Percentiles rank a stretch among this genome's conserved stretches.
Conservation (phyloP, 2,888 invertebrate species). For the Ligdia adustata region DNA sequence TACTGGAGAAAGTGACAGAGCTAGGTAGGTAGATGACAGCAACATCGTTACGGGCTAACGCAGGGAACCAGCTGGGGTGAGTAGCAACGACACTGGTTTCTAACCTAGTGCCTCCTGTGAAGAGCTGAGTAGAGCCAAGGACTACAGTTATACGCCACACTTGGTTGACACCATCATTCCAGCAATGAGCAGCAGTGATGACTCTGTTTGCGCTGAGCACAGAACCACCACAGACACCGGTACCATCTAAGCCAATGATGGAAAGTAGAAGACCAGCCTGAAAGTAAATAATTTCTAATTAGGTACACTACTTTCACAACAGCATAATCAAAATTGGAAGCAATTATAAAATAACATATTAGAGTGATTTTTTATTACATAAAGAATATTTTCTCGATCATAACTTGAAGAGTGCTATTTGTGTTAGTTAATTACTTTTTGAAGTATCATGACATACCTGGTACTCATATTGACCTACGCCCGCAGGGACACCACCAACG, state of each 20-base stretch:
- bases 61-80: conserved; percentile 54
- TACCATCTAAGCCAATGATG: conserved; percentile 32
- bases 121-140: conserved; percentile 54
- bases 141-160: conserved; percentile 55
- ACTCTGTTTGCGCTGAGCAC: conserved; percentile 46
- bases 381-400: no score
- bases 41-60: conserved; percentile 53
- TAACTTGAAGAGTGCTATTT: no score
- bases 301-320: no score
- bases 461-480: conserved; percentile 43
- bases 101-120: conserved; percentile 57
- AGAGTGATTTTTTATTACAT: no score
- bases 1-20: conserved; percentile 44
- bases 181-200: conserved; percentile 60
- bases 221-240: conserved; percentile 58
- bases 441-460: no score
- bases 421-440: no score
- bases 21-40: conserved; percentile 51
- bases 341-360: no score
- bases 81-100: conserved; percentile 42
- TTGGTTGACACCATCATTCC: conserved; percentile 56
- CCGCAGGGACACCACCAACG: conserved; percentile 49
- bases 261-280: conserved; percentile 47
- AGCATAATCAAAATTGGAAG: no score
- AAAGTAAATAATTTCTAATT: no score